Evolutionary conservation across 1,140 invertebrate genomes (phyloP).

Genomic region (Sinella curviseta): DNA sequence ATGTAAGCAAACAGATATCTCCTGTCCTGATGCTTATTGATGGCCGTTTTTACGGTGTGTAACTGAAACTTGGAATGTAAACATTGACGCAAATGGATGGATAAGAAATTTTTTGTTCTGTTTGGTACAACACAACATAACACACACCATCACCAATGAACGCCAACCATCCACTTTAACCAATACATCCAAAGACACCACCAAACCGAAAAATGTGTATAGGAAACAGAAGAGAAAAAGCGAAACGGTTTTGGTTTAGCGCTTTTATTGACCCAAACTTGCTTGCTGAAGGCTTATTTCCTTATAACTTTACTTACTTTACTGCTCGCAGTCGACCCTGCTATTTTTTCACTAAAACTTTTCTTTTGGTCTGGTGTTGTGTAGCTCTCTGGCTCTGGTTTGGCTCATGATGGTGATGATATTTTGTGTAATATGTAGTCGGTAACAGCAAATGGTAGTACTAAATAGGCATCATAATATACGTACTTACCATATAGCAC

Average conservation of each 20-base stretch:
- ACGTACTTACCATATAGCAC: no score
- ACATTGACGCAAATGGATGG: slow-evolving; percentile 40
- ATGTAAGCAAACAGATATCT: slow-evolving; percentile 23
- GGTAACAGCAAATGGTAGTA: no score
- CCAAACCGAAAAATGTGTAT: no score
- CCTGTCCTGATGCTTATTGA: slow-evolving; percentile 8
- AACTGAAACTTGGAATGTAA: slow-evolving; percentile 42
- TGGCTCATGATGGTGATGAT: not conserved
- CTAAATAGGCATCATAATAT: no score
- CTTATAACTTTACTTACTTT: no score
- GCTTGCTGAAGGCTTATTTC: not conserved
- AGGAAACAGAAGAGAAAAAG: no score
- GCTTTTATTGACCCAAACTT: not conserved
- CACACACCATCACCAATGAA: no score
- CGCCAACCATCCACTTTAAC: no score
- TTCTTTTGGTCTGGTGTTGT: not conserved
- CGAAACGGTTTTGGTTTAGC: no score
- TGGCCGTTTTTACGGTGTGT: slow-evolving; percentile 30
- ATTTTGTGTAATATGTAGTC: not conserved
- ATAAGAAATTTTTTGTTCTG: slow-evolving; percentile 31
- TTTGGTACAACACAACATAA: not conserved
- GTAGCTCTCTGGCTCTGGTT: not conserved
- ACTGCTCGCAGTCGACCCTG: no score
- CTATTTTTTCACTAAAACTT: not conserved
- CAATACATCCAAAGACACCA: no score